Conservation (phyloP, 2,888 invertebrate genomes). For the Lacanobia oleracea region DNA sequence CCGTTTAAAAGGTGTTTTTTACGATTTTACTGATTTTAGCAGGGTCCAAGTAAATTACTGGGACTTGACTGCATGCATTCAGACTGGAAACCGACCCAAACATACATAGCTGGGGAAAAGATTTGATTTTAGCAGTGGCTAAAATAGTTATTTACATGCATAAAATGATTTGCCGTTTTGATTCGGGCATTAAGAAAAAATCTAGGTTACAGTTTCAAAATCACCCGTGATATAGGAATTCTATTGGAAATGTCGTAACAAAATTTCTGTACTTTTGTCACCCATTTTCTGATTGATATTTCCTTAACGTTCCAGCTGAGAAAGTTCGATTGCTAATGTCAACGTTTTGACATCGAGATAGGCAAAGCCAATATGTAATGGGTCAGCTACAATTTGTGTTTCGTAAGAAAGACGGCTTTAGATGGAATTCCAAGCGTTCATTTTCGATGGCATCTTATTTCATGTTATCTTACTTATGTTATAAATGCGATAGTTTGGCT, state of each 20-base stretch:
- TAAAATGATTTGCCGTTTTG: no score
- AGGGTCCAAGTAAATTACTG: no score
- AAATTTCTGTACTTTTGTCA: background rate
- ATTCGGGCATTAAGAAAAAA: no score
- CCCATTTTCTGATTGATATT: background rate
- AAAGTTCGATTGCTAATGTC: conserved; percentile 8
- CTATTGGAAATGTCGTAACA: background rate
- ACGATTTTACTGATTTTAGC: no score
- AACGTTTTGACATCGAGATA: conserved; percentile 15
- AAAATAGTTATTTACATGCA: no score
- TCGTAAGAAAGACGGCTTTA: conserved; percentile 30
- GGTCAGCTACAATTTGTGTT: conserved; percentile 36
- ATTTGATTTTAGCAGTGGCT: no score
- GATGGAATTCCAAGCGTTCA: conserved; percentile 35
- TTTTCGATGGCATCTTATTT: conserved; percentile 28
- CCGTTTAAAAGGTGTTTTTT: no score
- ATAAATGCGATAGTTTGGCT: conserved; percentile 34
- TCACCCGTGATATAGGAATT: no score
- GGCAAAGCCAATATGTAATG: conserved; percentile 42
- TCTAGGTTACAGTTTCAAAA: no score
- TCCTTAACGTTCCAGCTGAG: background rate
- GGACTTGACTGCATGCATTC: no score
- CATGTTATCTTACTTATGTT: conserved; percentile 38
- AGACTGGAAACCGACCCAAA: no score
- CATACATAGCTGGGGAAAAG: no score